A percentile compares a stretch with the other conserved stretches of the same genome.
Evolutionary conservation across 1,140 invertebrate species (phyloP).

Genomic region (Trachymyrmex cornetzi): DNA sequence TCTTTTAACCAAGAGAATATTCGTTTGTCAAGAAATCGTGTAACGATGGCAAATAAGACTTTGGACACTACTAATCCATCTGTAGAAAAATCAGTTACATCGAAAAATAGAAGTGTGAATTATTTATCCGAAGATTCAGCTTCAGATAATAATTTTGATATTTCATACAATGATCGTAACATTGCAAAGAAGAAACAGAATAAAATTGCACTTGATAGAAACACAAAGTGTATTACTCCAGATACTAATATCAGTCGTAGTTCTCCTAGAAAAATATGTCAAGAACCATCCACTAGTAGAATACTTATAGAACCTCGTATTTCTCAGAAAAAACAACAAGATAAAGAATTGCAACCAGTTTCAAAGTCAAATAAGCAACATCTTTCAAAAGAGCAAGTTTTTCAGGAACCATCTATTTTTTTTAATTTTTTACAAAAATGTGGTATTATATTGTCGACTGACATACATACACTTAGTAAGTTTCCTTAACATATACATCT

Average conservation of each 20-base stretch:
- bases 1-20: neutral
- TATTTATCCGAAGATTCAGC: neutral
- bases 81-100: neutral
- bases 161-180: slow-evolving; percentile 35
- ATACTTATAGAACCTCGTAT: neutral
- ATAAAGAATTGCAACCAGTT: neutral
- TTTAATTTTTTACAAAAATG: slow-evolving; percentile 75
- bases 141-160: slow-evolving; percentile 35
- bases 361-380: neutral
- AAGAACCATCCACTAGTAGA: neutral
- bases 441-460: slow-evolving; percentile 74
- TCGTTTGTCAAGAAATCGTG: neutral
- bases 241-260: neutral
- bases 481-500: neutral
- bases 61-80: neutral
- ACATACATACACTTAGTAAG: slow-evolving; percentile 76
- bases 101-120: slow-evolving; percentile 47
- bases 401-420: slow-evolving; percentile 56
- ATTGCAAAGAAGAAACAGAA: slow-evolving; percentile 46
- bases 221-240: neutral
- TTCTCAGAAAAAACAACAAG: slow-evolving; percentile 16
- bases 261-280: neutral
- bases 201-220: neutral
- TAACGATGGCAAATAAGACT: neutral
- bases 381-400: neutral